Evolutionary conservation across 2,888 invertebrate genomes (phyloP).

Genomic region (Dynastes tityus): DNA sequence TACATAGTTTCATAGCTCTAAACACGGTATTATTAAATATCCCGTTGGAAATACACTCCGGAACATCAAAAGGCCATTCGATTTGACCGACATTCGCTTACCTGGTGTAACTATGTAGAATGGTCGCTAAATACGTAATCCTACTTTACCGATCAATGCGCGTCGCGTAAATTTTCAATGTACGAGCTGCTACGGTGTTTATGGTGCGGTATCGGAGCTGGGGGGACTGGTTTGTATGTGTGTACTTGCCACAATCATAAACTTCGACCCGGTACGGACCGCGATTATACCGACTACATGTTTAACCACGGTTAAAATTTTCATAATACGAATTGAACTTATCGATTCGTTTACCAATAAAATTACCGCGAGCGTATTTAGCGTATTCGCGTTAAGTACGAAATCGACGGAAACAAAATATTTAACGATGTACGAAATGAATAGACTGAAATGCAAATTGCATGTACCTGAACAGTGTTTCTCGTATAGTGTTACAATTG

Average conservation of each 20-base stretch:
- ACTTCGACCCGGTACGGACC: not conserved
- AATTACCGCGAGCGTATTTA: not conserved
- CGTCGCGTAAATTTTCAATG: slow-evolving; percentile 11
- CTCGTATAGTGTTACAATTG: no score
- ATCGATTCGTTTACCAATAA: not conserved
- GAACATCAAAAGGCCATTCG: no score
- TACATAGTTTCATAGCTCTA: no score
- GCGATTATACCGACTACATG: not conserved
- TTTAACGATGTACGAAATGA: no score
- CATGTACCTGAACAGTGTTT: no score
- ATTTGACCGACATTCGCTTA: no score
- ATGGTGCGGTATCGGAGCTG: slow-evolving; percentile 12
- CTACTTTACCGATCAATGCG: slow-evolving; percentile 2
- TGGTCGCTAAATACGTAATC: not conserved
- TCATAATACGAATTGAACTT: slow-evolving; percentile 5
- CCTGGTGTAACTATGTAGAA: no score
- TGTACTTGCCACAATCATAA: slow-evolving; percentile 16
- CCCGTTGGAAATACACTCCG: no score
- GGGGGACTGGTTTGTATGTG: not conserved
- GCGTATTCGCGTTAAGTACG: not conserved
- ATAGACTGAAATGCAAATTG: no score
- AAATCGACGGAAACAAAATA: not conserved
- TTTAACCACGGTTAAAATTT: not conserved
- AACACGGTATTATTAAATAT: no score
- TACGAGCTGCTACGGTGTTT: slow-evolving; percentile 18